Evolutionary conservation across 2,113 vertebrate genomes (phyloP), one percentile per base, ranked within the genome.

Genomic region (Notiomystis cincta): DNA sequence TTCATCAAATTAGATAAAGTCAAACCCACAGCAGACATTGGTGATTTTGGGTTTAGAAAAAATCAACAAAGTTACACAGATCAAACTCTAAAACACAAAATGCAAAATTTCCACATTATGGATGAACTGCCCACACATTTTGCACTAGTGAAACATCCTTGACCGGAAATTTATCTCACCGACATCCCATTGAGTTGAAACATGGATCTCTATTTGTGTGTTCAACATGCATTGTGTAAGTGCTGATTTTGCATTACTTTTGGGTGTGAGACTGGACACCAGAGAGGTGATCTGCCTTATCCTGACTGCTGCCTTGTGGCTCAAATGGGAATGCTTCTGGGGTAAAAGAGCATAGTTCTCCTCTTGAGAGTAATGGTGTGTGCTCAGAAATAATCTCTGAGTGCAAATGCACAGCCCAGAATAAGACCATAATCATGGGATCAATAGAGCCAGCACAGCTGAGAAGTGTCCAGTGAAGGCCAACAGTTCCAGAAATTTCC

Each of bases 51-150:
- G 33, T 84, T 82, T 76, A 58, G 5, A 44, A 71, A 72, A 87
- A 50, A 7, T 51, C 73, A 62, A 30, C 3, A 5, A 67, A 79
- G 14, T 40, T 77, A 40, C 22, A 62, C 7, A n/a, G 8, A 80
- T 58, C 20, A 82, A 93, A 90, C 20, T 35, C n/a, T 38, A 75
- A 71, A 85, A 37, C 10, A 48, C 13, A 66, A 78, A 87, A 90
- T 40, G 10, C n/a, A 88, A 69, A 90, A 35, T 15, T 38, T 78
- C 33, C 9, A 24, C 3, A 2, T 54, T 58, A 45, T 7, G 13
- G 54, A 60, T 58, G 11, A 82, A 53, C 7, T 57, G 5, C 10
- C 22, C 25, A 65, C 0, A 0, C 13, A 70, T 18, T 65, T 54
- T 37, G 33, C 40, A 73, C 11, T 40, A 14, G 9, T 70, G 33